These are phyloP conservation scores for Porites evermanni DNA, from an alignment of 92 coral and sea anemone species.

Conservation along the genomic window DNA sequence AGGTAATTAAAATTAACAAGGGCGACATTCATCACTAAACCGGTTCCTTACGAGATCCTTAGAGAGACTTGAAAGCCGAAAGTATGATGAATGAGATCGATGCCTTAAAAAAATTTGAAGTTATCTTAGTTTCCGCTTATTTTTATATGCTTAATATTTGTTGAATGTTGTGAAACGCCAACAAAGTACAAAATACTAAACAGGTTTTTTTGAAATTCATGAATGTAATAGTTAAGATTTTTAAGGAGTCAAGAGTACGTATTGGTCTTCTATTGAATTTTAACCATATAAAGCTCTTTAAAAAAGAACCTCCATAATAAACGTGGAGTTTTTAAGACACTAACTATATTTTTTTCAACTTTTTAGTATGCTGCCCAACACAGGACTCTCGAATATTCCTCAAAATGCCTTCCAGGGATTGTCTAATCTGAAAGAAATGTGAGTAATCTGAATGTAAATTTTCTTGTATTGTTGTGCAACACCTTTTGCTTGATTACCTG, in stretches of 20 bases:
- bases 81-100: too few species aligned
- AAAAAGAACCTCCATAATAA: too few species aligned
- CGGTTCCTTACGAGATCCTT: neutral
- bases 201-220: neutral
- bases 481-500: neutral
- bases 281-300: too few species aligned
- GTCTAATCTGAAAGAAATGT: conserved; percentile 53
- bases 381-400: conserved; percentile 45
- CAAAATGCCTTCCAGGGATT: conserved; percentile 66
- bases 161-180: neutral
- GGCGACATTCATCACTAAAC: neutral
- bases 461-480: conserved; percentile 9
- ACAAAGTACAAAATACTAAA: conserved; percentile 9
- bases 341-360: neutral
- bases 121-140: neutral
- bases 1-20: neutral
- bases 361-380: conserved; percentile 29
- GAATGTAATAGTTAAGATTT: neutral
- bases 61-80: too few species aligned
- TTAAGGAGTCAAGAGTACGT: neutral
- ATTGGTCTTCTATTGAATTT: neutral
- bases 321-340: neutral
- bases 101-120: neutral
- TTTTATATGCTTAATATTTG: neutral
- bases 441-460: conserved; percentile 46